A percentile compares a stretch with the other conserved stretches of the same genome.
These are phyloP conservation scores for Xylocampa areola DNA, from an alignment of 2,888 invertebrate species.

Conservation along the genomic window DNA sequence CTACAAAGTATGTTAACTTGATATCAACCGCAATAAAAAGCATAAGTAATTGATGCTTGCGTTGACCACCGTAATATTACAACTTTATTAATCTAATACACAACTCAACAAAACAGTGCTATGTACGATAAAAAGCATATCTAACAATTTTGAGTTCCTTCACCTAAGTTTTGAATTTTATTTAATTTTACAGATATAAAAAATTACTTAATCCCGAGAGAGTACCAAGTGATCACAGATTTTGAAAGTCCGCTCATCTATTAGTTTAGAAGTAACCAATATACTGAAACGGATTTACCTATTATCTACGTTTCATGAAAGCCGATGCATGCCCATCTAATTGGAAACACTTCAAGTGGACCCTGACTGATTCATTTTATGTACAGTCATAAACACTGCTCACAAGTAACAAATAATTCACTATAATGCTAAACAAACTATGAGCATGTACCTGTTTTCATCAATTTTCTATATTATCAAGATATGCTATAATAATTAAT, in stretches of 20 bases:
- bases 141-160: constrained; percentile 73
- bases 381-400: constrained; percentile 39
- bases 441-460: constrained; percentile 84
- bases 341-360: constrained; percentile 42
- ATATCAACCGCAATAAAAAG: constrained; percentile 57
- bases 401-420: constrained; percentile 24
- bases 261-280: constrained; percentile 83
- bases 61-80: constrained; percentile 66
- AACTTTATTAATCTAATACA: constrained; percentile 51
- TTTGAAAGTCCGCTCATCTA: constrained; percentile 83
- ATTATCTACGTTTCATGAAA: constrained; percentile 77
- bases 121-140: constrained; percentile 68
- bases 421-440: constrained; percentile 48
- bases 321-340: constrained; percentile 79
- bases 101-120: constrained; percentile 68
- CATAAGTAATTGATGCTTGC: constrained; percentile 62
- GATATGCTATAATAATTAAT: constrained; percentile 76
- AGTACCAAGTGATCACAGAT: constrained; percentile 90
- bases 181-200: constrained; percentile 79
- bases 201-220: constrained; percentile 86
- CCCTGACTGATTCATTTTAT: constrained; percentile 48
- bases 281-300: constrained; percentile 82
- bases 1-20: constrained; percentile 14
- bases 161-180: constrained; percentile 67
- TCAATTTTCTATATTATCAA: constrained; percentile 69